Evolutionary conservation across 2,888 invertebrate species (phyloP), one percentile per base, ranked within the genome.

Genomic region (Philaethria dido): DNA sequence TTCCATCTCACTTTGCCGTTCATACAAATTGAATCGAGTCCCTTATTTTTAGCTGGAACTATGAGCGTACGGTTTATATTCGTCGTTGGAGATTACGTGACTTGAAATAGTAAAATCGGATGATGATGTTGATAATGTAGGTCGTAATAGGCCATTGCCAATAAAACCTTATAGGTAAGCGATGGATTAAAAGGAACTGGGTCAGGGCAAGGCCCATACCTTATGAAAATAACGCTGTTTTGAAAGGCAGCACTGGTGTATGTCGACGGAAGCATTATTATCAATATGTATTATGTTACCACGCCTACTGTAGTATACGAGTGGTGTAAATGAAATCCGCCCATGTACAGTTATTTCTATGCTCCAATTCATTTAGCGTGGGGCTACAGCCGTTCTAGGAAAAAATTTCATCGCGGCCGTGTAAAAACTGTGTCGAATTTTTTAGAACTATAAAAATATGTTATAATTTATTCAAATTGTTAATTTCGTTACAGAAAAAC

Each of bases 161-260:
- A 92, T 92, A 92, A 92, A 91, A 92, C 89, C 89, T 92, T 92
- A 91, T 92, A 92, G 91, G 92, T 90, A 92, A 92, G 88, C 89
- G 88, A 90, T 92, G 91, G 91, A 92, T 91, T 91, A 89, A 86
- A 90, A 88, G 85, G 84, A 92, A 91, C 81, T 90, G 77, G 92
- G 90, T 91, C 90, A 92, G 86, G 88, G 89, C 83, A 86, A 82
- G 86, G 85, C 87, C 81, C 83, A 78, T 84, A 78, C 82, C 84
- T 89, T 88, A 88, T 85, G 83, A 87, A 89, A 89, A 89, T 87
- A 87, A 87, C 82, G 81, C 78, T 63, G 75, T 80, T 84, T 85
- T 77, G 80, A 78, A 77, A 77, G 78, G 81, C 77, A 79, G 77
- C 80, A 82, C 80, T 80, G 77, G 75, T 75, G 73, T 74, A 78